phyloP scores from a whole-genome alignment of 2,113 vertebrate genomes.

The Proterorhinus semilunaris region DNA sequence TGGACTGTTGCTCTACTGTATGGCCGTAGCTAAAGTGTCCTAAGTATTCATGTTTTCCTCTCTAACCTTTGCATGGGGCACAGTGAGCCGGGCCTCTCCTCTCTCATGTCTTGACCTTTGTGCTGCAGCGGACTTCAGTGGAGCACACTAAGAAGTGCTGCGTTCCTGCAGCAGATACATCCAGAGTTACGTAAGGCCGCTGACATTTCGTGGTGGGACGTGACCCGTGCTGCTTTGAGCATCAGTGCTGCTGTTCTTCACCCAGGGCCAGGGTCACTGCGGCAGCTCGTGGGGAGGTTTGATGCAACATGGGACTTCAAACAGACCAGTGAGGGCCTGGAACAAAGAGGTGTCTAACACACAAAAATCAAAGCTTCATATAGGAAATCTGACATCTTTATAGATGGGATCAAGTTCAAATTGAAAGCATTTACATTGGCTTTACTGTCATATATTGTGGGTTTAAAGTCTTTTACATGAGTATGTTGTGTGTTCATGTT shows the following conservation, averaged over 20 bases:
- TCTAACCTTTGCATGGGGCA: slow-evolving; percentile 46
- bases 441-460: not conserved
- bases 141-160: slow-evolving; percentile 10
- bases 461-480: not conserved
- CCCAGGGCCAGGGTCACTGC: slow-evolving; percentile 28
- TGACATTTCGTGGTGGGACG: slow-evolving; percentile 64
- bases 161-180: slow-evolving; percentile 31
- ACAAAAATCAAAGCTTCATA: not conserved
- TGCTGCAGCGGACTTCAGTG: slow-evolving; percentile 25
- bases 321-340: slow-evolving; percentile 10
- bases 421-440: not conserved
- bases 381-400: not conserved
- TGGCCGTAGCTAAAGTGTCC: not conserved
- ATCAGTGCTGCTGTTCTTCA: slow-evolving; percentile 43
- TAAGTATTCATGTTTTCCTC: slow-evolving; percentile 1
- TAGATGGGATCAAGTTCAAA: not conserved
- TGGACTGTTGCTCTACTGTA: not conserved
- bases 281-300: slow-evolving; percentile 36
- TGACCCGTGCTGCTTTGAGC: slow-evolving; percentile 54
- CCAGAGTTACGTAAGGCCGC: slow-evolving; percentile 52
- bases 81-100: slow-evolving; percentile 32
- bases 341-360: not conserved
- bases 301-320: slow-evolving; percentile 27
- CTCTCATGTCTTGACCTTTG: slow-evolving; percentile 52
- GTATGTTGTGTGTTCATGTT: no score